Conservation (phyloP, 2,113 vertebrate species). For the Leptodactylus fuscus region DNA sequence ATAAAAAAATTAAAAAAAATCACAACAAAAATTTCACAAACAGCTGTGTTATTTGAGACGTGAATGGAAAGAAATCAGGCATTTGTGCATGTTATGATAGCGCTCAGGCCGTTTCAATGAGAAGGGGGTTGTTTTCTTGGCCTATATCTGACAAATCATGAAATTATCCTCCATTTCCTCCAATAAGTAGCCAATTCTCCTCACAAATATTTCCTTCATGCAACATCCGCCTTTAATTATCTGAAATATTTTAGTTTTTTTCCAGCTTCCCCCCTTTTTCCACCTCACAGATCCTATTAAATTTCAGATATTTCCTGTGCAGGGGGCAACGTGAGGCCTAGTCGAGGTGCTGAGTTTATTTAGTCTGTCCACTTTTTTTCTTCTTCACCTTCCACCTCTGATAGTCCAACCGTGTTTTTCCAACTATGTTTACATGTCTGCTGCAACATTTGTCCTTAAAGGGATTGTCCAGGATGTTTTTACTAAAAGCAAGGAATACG, state of each 20-base stretch:
- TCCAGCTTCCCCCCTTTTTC: constrained; percentile 28
- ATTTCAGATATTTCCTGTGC: constrained; percentile 55
- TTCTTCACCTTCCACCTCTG: background rate
- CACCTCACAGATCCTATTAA: constrained; percentile 58
- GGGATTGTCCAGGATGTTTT: no score
- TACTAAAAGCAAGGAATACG: no score
- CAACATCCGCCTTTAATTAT: constrained; percentile 59
- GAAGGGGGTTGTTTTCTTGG: constrained; percentile 32
- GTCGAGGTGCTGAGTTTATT: constrained; percentile 53
- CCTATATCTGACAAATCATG: constrained; percentile 47
- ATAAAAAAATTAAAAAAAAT: constrained; percentile 35
- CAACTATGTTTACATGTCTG: background rate
- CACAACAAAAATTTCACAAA: constrained; percentile 42
- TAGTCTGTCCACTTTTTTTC: background rate
- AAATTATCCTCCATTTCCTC: constrained; percentile 58
- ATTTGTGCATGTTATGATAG: constrained; percentile 52
- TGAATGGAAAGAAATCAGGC: constrained; percentile 47
- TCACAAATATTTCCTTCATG: constrained; percentile 54
- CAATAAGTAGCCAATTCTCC: constrained; percentile 57
- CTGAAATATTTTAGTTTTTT: constrained; percentile 44
- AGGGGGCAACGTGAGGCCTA: constrained; percentile 50
- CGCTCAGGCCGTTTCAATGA: background rate
- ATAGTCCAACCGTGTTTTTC: background rate
- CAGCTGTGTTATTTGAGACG: constrained; percentile 46
- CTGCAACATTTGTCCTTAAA: background rate